Percentiles rank a stretch among this genome's conserved stretches.
These are phyloP conservation scores for Mesocricetus auratus DNA, from an alignment of 2,113 vertebrate species.

Conservation along the genomic window DNA sequence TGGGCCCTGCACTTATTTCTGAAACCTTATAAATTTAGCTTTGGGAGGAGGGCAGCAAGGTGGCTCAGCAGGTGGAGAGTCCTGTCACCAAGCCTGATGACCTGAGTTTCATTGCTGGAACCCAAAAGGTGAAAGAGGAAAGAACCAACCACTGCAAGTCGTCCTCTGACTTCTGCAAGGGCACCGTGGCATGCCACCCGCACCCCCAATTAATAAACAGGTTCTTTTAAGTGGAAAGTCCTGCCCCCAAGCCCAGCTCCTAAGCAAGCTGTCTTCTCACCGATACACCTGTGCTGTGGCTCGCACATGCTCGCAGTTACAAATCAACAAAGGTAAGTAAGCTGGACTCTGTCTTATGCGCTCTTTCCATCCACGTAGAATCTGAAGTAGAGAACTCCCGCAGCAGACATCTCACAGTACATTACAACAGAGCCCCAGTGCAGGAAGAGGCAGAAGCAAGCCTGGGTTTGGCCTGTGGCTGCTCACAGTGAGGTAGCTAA, in stretches of 20 bases:
- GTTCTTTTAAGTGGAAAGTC: not conserved
- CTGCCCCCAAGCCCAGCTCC: not conserved
- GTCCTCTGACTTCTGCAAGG: not conserved
- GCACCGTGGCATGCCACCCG: not conserved
- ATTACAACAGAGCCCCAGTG: conserved; percentile 17
- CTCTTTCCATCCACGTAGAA: not conserved
- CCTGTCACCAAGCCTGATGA: not conserved
- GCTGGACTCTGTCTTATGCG: not conserved
- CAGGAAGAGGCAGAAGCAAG: not conserved
- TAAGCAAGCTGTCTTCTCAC: not conserved
- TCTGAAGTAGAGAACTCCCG: not conserved
- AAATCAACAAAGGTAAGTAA: not conserved
- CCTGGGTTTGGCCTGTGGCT: not conserved
- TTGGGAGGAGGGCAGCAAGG: not conserved
- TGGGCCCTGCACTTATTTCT: not conserved
- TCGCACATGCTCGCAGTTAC: not conserved
- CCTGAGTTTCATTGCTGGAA: not conserved
- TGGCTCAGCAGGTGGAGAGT: not conserved
- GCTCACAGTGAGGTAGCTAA: not conserved
- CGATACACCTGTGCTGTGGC: not conserved
- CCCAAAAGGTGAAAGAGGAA: not conserved
- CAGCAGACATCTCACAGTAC: not conserved
- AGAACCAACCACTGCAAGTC: not conserved
- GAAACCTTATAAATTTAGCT: not conserved
- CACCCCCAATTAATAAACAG: not conserved